These are phyloP conservation scores for Dicroscelio sp. DNA, from an alignment of 2,888 invertebrate genomes.

Conservation along the genomic window DNA sequence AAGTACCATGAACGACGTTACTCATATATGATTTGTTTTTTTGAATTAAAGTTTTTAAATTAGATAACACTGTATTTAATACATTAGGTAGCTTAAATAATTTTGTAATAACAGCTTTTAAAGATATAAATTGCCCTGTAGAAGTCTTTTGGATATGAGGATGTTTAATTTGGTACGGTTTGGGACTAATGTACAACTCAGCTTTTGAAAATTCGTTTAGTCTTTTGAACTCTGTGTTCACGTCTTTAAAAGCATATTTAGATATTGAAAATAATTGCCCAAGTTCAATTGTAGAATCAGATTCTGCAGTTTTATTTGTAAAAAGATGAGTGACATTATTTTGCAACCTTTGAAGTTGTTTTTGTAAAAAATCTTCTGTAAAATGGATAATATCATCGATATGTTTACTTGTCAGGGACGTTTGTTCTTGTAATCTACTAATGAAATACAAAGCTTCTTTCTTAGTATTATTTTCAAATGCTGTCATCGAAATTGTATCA, in stretches of 20 bases:
- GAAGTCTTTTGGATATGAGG: background rate
- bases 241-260: slow-evolving; percentile 1
- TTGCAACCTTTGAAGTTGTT: too few relatives aligned
- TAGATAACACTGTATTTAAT: slow-evolving; percentile 39
- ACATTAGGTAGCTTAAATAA: slow-evolving; percentile 45
- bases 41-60: slow-evolving; percentile 32
- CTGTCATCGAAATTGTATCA: too few relatives aligned
- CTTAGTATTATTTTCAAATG: too few relatives aligned
- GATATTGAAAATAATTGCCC: slow-evolving; percentile 7
- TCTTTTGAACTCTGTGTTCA: slow-evolving; percentile 32
- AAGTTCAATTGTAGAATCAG: background rate
- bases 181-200: background rate
- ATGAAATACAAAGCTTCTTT: too few relatives aligned
- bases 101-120: background rate
- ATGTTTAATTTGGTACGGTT: background rate
- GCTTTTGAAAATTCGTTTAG: background rate
- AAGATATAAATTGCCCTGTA: slow-evolving; percentile 37
- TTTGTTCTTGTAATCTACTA: too few relatives aligned
- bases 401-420: too few relatives aligned
- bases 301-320: slow-evolving; percentile 13
- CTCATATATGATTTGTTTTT: slow-evolving; percentile 43
- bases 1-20: slow-evolving; percentile 50
- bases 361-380: too few relatives aligned
- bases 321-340: background rate
- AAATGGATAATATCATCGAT: too few relatives aligned